Conservation (phyloP, 2,113 vertebrate species). For the Chiloscyllium plagiosum region DNA sequence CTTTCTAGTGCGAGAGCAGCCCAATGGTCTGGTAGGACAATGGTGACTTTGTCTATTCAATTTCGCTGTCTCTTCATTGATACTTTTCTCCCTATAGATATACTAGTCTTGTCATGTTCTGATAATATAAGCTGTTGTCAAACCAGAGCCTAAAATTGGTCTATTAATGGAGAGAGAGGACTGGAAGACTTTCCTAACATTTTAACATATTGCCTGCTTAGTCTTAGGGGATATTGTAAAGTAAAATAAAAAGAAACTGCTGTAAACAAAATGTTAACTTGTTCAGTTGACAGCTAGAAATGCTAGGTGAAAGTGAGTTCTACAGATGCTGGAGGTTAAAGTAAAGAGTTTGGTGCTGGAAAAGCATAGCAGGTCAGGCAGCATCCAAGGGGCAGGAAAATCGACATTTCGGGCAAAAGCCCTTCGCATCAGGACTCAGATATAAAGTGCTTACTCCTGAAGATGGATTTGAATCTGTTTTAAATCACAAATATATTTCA, state of each 20-base stretch:
- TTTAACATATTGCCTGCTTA: background rate
- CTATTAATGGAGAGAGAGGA: background rate
- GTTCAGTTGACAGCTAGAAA: background rate
- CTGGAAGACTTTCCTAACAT: background rate
- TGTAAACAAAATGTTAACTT: background rate
- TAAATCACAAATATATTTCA: background rate
- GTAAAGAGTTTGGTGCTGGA: no score
- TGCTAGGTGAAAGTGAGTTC: no score
- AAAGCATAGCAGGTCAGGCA: no score
- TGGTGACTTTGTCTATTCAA: no score
- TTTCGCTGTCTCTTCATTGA: background rate
- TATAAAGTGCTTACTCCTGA: background rate
- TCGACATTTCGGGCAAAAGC: no score
- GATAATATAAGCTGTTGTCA: background rate
- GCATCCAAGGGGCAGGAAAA: no score
- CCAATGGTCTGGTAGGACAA: no score
- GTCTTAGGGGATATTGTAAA: background rate
- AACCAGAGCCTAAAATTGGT: background rate
- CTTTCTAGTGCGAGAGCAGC: no score
- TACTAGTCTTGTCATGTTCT: background rate
- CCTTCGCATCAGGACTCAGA: background rate
- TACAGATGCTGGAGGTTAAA: no score
- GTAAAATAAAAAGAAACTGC: background rate
- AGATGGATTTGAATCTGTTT: background rate
- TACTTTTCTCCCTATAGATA: background rate